phyloP scores from a whole-genome alignment of 2,797 vertebrate species.

The Clarias fuscus region DNA sequence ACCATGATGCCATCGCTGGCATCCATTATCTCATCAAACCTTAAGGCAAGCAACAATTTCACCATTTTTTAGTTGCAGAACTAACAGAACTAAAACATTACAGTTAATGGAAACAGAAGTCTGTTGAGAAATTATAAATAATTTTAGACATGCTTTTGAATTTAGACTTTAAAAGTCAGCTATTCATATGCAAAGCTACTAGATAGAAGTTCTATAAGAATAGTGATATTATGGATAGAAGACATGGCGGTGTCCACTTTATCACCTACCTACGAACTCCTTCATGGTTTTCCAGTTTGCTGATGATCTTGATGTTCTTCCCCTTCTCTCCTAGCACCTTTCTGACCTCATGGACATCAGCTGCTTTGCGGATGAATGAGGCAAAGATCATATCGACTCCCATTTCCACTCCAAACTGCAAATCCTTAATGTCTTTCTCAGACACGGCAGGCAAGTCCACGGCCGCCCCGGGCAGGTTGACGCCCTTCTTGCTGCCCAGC shows the following conservation, averaged over 20 bases:
- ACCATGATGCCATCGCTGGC: constrained; percentile 99
- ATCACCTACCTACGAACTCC: constrained; percentile 87
- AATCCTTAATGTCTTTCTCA: constrained; percentile 89
- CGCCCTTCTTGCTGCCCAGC: constrained; percentile 96
- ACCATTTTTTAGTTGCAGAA: not conserved
- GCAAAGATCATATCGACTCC: constrained; percentile 98
- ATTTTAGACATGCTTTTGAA: too few relatives aligned
- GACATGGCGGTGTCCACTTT: not conserved
- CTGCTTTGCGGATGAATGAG: constrained; percentile 95
- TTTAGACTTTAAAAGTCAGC: too few relatives aligned
- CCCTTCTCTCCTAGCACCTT: constrained; percentile 92
- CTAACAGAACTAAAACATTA: not conserved
- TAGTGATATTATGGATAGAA: not conserved
- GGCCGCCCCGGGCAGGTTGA: constrained; percentile 92
- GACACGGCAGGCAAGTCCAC: constrained; percentile 96
- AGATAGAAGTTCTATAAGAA: not conserved
- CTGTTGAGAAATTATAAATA: too few relatives aligned
- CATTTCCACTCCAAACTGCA: constrained; percentile 89
- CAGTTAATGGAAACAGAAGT: not conserved
- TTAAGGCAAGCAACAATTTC: constrained; percentile 52
- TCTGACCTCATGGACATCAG: constrained; percentile 90
- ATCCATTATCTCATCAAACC: constrained; percentile 98
- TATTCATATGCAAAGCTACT: not conserved
- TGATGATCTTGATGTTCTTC: constrained; percentile 98
- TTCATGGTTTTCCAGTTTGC: constrained; percentile 98